Evolutionary conservation across 2,888 invertebrate species (phyloP).

Genomic region (Melieria picta): DNA sequence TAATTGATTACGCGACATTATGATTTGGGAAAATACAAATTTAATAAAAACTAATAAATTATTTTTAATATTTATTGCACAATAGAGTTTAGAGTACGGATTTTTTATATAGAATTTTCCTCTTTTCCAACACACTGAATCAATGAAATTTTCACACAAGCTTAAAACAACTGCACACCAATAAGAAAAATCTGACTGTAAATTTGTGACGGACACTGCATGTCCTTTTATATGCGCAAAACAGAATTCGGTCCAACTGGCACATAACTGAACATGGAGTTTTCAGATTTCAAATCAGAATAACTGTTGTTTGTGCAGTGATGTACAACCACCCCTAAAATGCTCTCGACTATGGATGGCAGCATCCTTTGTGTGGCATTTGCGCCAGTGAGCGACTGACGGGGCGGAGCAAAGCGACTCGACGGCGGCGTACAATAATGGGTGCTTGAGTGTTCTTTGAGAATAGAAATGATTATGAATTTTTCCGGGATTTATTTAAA

Average conservation of each 20-base stretch:
- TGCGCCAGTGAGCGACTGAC: no score
- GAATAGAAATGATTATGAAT: no score
- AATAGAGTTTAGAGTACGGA: background rate
- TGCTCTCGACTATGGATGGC: no score
- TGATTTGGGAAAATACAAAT: constrained; percentile 5
- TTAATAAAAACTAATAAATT: background rate
- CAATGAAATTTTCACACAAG: constrained; percentile 15
- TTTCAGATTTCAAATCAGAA: constrained; percentile 1
- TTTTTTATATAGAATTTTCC: background rate
- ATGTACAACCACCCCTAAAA: no score
- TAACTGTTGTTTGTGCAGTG: no score
- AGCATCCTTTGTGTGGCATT: no score
- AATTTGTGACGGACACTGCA: constrained; percentile 52
- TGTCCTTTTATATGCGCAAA: constrained; percentile 52
- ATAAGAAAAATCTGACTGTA: constrained; percentile 51
- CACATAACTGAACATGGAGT: background rate
- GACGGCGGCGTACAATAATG: no score
- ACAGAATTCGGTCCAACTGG: constrained; percentile 12
- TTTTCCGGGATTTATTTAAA: no score
- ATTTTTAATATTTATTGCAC: background rate
- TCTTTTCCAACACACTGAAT: constrained; percentile 14
- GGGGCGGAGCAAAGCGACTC: no score
- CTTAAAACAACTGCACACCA: constrained; percentile 40
- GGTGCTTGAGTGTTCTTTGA: no score
- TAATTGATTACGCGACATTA: constrained; percentile 70